phyloP scores from a whole-genome alignment of 64 coral and sea anemone species.

The Montipora efflorescens region DNA sequence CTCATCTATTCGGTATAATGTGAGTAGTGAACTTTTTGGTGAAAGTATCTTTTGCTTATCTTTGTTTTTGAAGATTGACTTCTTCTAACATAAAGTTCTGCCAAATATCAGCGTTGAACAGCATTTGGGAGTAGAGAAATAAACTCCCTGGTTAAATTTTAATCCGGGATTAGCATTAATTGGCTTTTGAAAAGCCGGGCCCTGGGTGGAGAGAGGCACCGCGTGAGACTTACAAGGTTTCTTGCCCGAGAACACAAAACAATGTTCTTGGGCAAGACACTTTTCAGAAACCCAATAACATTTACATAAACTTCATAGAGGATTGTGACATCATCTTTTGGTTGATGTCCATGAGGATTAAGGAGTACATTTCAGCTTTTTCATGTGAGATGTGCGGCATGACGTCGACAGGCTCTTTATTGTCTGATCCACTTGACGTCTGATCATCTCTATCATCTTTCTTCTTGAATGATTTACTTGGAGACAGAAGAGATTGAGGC shows the following conservation, averaged over 20 bases:
- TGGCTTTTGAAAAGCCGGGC: too few relatives aligned
- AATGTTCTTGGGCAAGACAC: neutral
- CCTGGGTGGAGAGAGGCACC: too few relatives aligned
- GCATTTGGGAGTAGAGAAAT: too few relatives aligned
- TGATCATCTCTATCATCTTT: constrained; percentile 58
- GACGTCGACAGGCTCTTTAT: constrained; percentile 55
- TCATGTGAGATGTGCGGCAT: constrained; percentile 88
- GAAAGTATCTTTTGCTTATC: too few relatives aligned
- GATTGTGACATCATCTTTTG: constrained; percentile 91
- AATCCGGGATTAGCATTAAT: too few relatives aligned
- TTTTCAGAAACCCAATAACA: neutral
- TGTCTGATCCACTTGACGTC: constrained; percentile 33
- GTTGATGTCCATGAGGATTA: constrained; percentile 96
- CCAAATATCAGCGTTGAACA: too few relatives aligned
- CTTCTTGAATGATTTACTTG: constrained; percentile 14
- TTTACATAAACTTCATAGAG: constrained; percentile 87
- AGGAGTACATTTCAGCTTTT: constrained; percentile 89
- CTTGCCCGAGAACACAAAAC: neutral
- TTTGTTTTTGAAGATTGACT: too few relatives aligned
- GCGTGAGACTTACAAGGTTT: too few relatives aligned
- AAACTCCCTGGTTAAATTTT: too few relatives aligned
- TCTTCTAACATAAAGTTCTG: too few relatives aligned
- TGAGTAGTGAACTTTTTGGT: too few relatives aligned
- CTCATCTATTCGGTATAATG: too few relatives aligned
- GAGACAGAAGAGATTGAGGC: constrained; percentile 56